Conservation (phyloP, 2,113 vertebrate species). For the Melospiza melodia region DNA sequence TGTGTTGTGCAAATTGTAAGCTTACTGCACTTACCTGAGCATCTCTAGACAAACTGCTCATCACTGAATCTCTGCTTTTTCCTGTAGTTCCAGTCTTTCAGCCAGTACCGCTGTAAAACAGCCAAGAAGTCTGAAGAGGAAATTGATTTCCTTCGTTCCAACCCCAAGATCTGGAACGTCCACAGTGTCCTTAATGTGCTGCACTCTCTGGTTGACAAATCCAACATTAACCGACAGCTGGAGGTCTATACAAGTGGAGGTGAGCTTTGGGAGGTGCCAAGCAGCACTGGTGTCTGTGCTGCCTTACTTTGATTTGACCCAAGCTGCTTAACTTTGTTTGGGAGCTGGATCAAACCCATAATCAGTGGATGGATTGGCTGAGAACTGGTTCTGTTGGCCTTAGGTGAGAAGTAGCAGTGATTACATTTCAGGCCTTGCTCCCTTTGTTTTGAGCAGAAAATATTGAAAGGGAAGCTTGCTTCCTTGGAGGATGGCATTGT, state of each 20-base stretch:
- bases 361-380: background rate
- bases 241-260: slow-evolving; percentile 98
- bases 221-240: slow-evolving; percentile 97
- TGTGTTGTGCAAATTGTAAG: background rate
- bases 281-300: background rate
- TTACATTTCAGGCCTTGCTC: background rate
- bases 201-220: slow-evolving; percentile 97
- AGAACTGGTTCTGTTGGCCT: background rate
- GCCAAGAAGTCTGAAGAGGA: slow-evolving; percentile 97
- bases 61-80: background rate
- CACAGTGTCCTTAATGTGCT: slow-evolving; percentile 98
- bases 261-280: slow-evolving; percentile 45
- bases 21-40: background rate
- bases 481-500: background rate
- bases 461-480: background rate
- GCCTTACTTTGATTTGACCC: background rate
- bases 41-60: background rate
- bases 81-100: slow-evolving; percentile 96
- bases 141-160: slow-evolving; percentile 95
- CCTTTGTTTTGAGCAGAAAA: background rate
- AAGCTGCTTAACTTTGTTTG: background rate
- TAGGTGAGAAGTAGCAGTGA: background rate
- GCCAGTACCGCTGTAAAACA: slow-evolving; percentile 97
- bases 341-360: background rate
- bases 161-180: slow-evolving; percentile 99